Conservation (phyloP, 2,888 invertebrate species). For the Coelopa pilipes region DNA sequence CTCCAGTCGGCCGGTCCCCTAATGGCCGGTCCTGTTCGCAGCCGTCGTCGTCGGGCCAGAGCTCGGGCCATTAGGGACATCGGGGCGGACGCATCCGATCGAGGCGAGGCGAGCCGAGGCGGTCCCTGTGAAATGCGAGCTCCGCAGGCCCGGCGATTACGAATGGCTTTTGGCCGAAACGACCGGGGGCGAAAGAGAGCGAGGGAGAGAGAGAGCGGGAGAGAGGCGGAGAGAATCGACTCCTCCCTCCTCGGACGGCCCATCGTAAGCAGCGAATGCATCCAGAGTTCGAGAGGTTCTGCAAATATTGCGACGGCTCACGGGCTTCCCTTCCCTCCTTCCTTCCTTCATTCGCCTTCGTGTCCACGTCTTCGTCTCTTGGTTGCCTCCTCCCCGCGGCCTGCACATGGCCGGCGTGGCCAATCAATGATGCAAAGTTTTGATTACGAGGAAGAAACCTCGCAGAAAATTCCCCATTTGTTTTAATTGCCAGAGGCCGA, state of each 20-base stretch:
- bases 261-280: not conserved
- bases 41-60: not conserved
- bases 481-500: slow-evolving; percentile 28
- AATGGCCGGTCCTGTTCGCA: no score
- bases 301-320: slow-evolving; percentile 41
- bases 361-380: no score
- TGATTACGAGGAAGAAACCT: slow-evolving; percentile 44
- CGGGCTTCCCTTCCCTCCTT: not conserved
- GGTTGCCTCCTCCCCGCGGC: not conserved
- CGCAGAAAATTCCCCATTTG: slow-evolving; percentile 30
- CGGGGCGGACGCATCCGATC: not conserved
- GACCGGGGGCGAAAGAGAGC: no score
- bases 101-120: not conserved
- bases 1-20: no score
- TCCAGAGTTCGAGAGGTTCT: slow-evolving; percentile 21
- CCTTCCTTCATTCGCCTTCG: no score
- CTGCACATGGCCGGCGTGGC: slow-evolving; percentile 28
- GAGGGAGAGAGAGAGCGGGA: no score
- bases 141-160: no score
- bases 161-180: no score
- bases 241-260: no score
- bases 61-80: not conserved
- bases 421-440: slow-evolving; percentile 46
- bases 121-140: not conserved
- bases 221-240: no score